phyloP scores from a whole-genome alignment of 2,113 vertebrate genomes.

The Poecilia latipinna region DNA sequence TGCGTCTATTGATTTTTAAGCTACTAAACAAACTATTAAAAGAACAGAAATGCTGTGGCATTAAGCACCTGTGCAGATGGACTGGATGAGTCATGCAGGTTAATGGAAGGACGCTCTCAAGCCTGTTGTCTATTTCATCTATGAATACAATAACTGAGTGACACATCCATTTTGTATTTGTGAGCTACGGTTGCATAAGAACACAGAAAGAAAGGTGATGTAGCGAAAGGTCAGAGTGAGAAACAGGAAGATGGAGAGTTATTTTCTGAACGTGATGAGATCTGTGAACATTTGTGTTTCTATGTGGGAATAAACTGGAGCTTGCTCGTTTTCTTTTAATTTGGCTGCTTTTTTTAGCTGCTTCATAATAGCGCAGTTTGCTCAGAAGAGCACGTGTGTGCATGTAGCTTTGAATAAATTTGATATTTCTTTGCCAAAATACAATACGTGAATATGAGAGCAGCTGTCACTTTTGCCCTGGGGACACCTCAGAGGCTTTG shows the following conservation, averaged over 20 bases:
- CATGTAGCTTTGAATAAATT: constrained; percentile 66
- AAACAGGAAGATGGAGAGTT: constrained; percentile 17
- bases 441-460: constrained; percentile 43
- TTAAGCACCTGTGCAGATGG: constrained; percentile 35
- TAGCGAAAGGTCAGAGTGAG: constrained; percentile 22
- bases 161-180: constrained; percentile 67
- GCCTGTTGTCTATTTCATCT: constrained; percentile 50
- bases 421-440: constrained; percentile 67
- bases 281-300: background rate
- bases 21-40: constrained; percentile 22
- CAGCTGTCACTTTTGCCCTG: constrained; percentile 61
- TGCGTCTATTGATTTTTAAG: constrained; percentile 16
- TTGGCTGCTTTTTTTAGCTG: background rate
- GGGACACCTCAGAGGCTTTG: constrained; percentile 49
- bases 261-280: background rate
- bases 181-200: constrained; percentile 61
- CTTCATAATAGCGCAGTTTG: constrained; percentile 5
- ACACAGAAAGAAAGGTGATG: constrained; percentile 8
- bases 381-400: constrained; percentile 4
- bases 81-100: constrained; percentile 67
- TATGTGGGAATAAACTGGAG: background rate
- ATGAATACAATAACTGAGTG: constrained; percentile 67
- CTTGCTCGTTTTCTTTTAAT: background rate
- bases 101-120: constrained; percentile 48
- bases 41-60: constrained; percentile 8